Base-by-base conservation (phyloP, 1,140 invertebrate genomes). In the Penaeus vannamei region DNA sequence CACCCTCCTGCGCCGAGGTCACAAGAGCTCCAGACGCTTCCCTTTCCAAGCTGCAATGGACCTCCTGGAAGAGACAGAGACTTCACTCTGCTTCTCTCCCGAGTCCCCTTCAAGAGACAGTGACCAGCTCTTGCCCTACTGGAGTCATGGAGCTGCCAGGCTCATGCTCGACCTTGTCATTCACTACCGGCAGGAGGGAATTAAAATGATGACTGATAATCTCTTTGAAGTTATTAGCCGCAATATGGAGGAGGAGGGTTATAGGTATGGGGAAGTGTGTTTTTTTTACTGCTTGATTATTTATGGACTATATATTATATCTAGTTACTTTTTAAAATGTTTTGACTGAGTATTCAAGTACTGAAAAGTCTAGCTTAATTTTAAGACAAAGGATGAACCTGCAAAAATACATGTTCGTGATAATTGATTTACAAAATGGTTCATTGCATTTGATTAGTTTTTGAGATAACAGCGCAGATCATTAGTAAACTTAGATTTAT, bases 161-260 rank as follows among this genome's bases (percentile, higher is more conserved):
- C 29, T 36, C 17, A 29, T 76, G 29, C 69, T 76, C 17, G 69
- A 76, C 36, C 36, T 32, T 29, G 69, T 76, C 36, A 76, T 76
- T 8, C 69, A 76, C 69, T 76, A 76, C 20, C 69, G 69, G 20
- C 69, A 76, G n/a, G 69, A 76, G 10, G 69, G 69, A 32, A 36
- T 76, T 19, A 76, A 76, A 19, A 7, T 46, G 26, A n/a, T 84
- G 29, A 84, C 29, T 3, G 82, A 84, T 26, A 32, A 36, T 23
- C 29, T 76, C 26, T 76, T 32, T 76, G 69, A 76, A 32, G 69
- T 76, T 36, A 76, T 76, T 76, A 76, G 69, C 36, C 29, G 29
- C 26, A 36, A 76, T 3, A 32, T 76, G 22, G 69, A 76, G 36
- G 29, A 29, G 29, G 17, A 76, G 19, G 69, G 69, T 29, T 76